Percentiles rank a stretch among this genome's conserved stretches.
Evolutionary conservation across 2,113 vertebrate genomes (phyloP).

Genomic region (Oreochromis spilurus): DNA sequence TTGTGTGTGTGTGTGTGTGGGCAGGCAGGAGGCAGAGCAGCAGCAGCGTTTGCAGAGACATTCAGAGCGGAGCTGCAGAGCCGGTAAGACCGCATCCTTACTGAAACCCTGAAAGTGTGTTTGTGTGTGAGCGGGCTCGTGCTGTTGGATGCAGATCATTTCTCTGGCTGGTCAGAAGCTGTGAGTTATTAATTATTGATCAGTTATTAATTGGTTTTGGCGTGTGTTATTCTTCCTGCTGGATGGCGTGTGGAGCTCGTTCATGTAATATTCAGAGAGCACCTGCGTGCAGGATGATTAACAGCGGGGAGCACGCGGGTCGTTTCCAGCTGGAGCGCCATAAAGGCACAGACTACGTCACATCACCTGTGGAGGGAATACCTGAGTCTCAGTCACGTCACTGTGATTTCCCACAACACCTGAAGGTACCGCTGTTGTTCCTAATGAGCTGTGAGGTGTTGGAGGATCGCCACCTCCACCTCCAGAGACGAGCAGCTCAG

Average conservation of each 20-base stretch:
- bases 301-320: fast-evolving
- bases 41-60: not conserved
- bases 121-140: not conserved
- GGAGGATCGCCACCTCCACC: not conserved
- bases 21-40: not conserved
- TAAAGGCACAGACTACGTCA: not conserved
- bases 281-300: not conserved
- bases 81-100: not conserved
- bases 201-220: not conserved
- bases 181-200: not conserved
- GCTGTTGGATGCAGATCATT: not conserved
- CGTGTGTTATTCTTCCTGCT: not conserved
- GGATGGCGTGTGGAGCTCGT: not conserved
- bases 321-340: not conserved
- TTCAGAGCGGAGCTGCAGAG: not conserved
- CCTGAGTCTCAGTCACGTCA: not conserved
- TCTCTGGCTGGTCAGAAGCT: not conserved
- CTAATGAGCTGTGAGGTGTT: not conserved
- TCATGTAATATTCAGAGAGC: not conserved
- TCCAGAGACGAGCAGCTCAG: not conserved
- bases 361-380: not conserved
- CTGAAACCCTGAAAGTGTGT: not conserved
- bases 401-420: not conserved
- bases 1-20: not conserved
- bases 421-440: not conserved